These are phyloP conservation scores for Ophion ventricosus DNA, from an alignment of 2,888 invertebrate species.

Conservation along the genomic window DNA sequence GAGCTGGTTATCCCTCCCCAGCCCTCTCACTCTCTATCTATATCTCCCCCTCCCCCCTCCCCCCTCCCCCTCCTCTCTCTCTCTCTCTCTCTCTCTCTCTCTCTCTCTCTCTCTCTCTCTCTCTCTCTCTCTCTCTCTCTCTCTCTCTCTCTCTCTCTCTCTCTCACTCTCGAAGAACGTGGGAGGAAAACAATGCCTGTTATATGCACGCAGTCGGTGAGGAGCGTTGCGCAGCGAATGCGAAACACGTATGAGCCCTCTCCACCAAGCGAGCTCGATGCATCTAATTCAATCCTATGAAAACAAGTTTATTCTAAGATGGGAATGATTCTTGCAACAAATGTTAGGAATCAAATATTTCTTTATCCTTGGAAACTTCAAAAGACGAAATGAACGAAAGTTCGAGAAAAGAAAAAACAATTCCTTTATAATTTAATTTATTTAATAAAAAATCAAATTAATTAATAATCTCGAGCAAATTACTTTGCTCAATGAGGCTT, in stretches of 20 bases:
- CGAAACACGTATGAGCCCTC: slow-evolving; percentile 31
- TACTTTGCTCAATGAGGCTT: not conserved
- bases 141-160: slow-evolving; percentile 40
- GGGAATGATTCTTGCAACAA: not conserved
- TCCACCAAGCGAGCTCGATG: slow-evolving; percentile 6
- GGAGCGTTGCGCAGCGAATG: slow-evolving; percentile 43
- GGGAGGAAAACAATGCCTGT: slow-evolving; percentile 59
- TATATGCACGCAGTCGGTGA: slow-evolving; percentile 56
- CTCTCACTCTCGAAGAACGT: slow-evolving; percentile 36
- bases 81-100: slow-evolving; percentile 39
- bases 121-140: slow-evolving; percentile 45
- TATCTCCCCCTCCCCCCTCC: too few relatives aligned
- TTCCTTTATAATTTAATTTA: too few relatives aligned
- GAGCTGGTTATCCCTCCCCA: slow-evolving; percentile 1
- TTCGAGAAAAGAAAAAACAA: not conserved
- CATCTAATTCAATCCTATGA: slow-evolving; percentile 21
- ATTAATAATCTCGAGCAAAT: too few relatives aligned
- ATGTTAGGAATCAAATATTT: not conserved
- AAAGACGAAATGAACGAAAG: too few relatives aligned
- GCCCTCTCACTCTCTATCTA: slow-evolving; percentile 17
- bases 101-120: slow-evolving; percentile 28
- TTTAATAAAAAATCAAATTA: too few relatives aligned
- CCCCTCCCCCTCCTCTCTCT: slow-evolving; percentile 47
- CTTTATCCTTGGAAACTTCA: not conserved
- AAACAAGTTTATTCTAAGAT: not conserved